These are phyloP conservation scores for Motacilla alba DNA, from an alignment of 2,113 vertebrate species.

Conservation along the genomic window DNA sequence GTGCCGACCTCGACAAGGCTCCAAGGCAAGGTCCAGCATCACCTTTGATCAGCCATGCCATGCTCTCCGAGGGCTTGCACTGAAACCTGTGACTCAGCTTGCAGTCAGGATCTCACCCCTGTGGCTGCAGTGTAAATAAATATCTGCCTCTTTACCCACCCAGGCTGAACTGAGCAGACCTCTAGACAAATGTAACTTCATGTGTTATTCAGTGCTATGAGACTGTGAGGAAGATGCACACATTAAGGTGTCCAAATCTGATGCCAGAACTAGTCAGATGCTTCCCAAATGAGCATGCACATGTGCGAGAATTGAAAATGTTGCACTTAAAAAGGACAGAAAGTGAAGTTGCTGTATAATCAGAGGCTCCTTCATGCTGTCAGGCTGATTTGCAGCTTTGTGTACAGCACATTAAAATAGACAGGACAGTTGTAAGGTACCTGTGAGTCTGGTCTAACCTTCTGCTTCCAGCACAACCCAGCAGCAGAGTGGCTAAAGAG, in stretches of 20 bases:
- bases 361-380: neutral
- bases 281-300: slow-evolving; percentile 54
- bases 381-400: neutral
- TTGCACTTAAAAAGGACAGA: slow-evolving; percentile 51
- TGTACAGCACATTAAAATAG: neutral
- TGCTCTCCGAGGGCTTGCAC: rapidly evolving
- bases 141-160: neutral
- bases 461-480: neutral
- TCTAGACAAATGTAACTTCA: slow-evolving; percentile 30
- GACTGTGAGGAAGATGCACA: slow-evolving; percentile 26
- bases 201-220: slow-evolving; percentile 49
- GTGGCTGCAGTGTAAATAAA: neutral
- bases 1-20: neutral
- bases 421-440: neutral
- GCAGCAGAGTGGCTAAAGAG: slow-evolving; percentile 16
- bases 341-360: slow-evolving; percentile 50
- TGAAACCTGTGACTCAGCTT: neutral
- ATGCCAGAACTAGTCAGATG: slow-evolving; percentile 56
- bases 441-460: neutral
- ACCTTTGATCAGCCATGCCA: rapidly evolving
- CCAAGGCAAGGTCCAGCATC: rapidly evolving
- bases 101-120: neutral
- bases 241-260: slow-evolving; percentile 48
- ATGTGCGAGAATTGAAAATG: slow-evolving; percentile 46
- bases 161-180: slow-evolving; percentile 1